Percentiles rank a stretch among this genome's conserved stretches.
Conservation (phyloP, 1,140 invertebrate genomes). For the Planococcus citri region DNA sequence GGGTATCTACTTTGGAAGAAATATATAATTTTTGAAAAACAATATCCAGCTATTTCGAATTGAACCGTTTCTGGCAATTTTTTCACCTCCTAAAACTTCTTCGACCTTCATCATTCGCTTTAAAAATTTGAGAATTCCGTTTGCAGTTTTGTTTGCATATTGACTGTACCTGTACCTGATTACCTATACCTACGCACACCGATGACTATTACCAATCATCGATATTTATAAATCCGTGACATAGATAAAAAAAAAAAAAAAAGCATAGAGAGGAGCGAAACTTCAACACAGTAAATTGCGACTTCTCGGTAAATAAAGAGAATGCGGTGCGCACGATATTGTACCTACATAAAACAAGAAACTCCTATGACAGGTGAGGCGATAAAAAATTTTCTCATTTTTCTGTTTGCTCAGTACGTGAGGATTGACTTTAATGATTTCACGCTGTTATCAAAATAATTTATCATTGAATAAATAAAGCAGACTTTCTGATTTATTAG, state of each 20-base stretch:
- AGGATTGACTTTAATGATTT: not conserved
- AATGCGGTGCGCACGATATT: not conserved
- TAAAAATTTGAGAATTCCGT: too few relatives aligned
- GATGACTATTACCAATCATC: not conserved
- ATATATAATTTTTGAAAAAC: too few relatives aligned
- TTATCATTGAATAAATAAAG: conserved; percentile 8
- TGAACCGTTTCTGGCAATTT: too few relatives aligned
- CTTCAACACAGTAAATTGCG: not conserved
- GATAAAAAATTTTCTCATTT: not conserved
- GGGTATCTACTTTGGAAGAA: too few relatives aligned
- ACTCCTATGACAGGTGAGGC: not conserved
- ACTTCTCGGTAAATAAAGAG: not conserved
- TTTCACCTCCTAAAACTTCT: too few relatives aligned
- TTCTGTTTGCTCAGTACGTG: not conserved
- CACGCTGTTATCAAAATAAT: not conserved
- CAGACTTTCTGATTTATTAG: not conserved
- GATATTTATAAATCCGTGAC: not conserved
- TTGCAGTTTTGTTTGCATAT: too few relatives aligned
- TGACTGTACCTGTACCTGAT: too few relatives aligned
- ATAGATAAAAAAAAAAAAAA: not conserved
- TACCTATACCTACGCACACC: too few relatives aligned
- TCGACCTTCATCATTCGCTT: too few relatives aligned
- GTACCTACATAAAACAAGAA: not conserved
- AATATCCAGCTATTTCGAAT: too few relatives aligned
- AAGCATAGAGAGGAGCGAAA: too few relatives aligned